These are phyloP conservation scores for Megathymus violae DNA, from an alignment of 1,140 invertebrate species.

Conservation along the genomic window DNA sequence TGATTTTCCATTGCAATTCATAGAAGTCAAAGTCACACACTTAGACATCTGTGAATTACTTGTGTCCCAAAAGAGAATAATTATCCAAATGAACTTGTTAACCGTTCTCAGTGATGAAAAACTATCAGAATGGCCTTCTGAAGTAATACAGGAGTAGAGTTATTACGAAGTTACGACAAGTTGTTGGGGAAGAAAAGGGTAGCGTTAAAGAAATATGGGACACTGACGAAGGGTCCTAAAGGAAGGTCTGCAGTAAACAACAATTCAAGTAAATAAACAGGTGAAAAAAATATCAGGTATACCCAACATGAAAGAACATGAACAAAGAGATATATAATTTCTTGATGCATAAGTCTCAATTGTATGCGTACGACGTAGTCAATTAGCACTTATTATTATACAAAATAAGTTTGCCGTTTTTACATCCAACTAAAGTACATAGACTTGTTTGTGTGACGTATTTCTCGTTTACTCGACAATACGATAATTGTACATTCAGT, in stretches of 20 bases:
- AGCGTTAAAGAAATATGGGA: slow-evolving; percentile 12
- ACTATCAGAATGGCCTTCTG: neutral
- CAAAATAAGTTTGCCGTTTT: neutral
- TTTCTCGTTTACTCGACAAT: neutral
- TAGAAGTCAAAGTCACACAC: too few species aligned
- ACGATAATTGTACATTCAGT: too few species aligned
- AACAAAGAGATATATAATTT: slow-evolving; percentile 5
- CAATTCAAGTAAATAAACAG: neutral
- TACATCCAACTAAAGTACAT: neutral
- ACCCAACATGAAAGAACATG: neutral
- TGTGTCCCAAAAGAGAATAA: too few species aligned
- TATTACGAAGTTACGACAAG: slow-evolving; percentile 7
- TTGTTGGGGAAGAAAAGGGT: slow-evolving; percentile 8
- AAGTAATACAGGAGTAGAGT: neutral
- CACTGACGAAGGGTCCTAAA: neutral
- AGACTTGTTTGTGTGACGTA: neutral
- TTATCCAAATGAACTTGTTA: too few species aligned
- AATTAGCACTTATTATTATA: slow-evolving; percentile 1
- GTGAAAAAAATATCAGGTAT: neutral
- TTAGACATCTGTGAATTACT: too few species aligned
- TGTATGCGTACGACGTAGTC: slow-evolving; percentile 5
- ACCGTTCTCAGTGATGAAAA: neutral
- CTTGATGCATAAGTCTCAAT: neutral
- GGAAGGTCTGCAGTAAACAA: neutral
- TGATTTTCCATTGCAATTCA: too few species aligned